These are phyloP conservation scores for Isaurus tuberculatus DNA, from an alignment of 92 coral and sea anemone genomes.

Conservation along the genomic window DNA sequence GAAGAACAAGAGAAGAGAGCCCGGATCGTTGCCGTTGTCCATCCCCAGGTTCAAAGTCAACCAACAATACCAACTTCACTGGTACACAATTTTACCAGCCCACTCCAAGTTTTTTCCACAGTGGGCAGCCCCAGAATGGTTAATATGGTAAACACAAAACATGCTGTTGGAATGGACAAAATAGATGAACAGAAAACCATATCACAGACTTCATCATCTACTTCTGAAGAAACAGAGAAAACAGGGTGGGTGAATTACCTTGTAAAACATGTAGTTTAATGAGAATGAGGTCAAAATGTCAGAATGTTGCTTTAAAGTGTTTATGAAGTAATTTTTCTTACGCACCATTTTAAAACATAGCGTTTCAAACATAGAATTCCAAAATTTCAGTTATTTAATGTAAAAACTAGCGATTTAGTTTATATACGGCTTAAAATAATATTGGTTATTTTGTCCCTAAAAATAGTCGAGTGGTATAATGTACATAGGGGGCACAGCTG, in stretches of 20 bases:
- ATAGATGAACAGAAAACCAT: background rate
- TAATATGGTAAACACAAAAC: background rate
- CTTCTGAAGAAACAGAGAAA: background rate
- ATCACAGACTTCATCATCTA: background rate
- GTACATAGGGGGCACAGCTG: too few relatives aligned
- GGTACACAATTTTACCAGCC: background rate
- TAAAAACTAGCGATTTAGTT: too few relatives aligned
- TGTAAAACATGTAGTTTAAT: background rate
- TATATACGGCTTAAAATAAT: too few relatives aligned
- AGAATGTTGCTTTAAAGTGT: background rate
- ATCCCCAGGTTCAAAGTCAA: slow-evolving; percentile 23
- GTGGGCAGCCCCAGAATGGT: background rate
- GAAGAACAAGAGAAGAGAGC: slow-evolving; percentile 20
- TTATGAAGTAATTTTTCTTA: too few relatives aligned
- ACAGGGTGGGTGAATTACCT: slow-evolving; percentile 6
- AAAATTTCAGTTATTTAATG: too few relatives aligned
- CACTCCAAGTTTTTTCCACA: background rate
- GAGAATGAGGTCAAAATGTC: too few relatives aligned
- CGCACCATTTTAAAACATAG: too few relatives aligned
- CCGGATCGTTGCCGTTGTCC: slow-evolving; percentile 32
- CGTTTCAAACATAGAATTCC: too few relatives aligned
- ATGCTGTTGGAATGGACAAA: background rate
- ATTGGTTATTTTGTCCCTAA: too few relatives aligned
- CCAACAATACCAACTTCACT: background rate
- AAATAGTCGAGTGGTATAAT: too few relatives aligned